These are phyloP conservation scores for Ennomos quercinarius DNA, from an alignment of 2,888 invertebrate species.

Conservation along the genomic window DNA sequence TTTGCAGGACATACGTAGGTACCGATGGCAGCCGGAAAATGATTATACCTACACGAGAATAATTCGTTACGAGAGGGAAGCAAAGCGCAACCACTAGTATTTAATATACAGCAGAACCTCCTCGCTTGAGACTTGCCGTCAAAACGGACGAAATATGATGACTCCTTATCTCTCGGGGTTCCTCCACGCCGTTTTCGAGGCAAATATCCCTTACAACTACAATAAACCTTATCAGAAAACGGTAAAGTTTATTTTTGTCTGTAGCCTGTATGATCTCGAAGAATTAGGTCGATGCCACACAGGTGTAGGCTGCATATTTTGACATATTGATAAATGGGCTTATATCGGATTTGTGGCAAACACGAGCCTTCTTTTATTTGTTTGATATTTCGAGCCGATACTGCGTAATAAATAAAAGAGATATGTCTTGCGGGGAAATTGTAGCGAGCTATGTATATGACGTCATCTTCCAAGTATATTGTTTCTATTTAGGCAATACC, in stretches of 20 bases:
- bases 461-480: too few species aligned
- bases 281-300: slow-evolving; percentile 60
- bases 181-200: slow-evolving; percentile 37
- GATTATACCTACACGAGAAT: too few species aligned
- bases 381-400: slow-evolving; percentile 45
- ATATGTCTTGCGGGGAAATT: slow-evolving; percentile 7
- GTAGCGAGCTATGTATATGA: too few species aligned
- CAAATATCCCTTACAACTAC: slow-evolving; percentile 40
- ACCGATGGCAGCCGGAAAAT: too few species aligned
- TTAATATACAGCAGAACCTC: slow-evolving; percentile 10
- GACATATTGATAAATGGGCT: slow-evolving; percentile 64
- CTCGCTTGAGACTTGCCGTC: slow-evolving; percentile 44
- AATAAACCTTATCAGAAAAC: slow-evolving; percentile 28
- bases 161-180: slow-evolving; percentile 58
- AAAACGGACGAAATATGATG: slow-evolving; percentile 64
- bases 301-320: slow-evolving; percentile 61
- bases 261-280: slow-evolving; percentile 40
- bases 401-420: slow-evolving; percentile 48
- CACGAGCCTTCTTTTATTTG: slow-evolving; percentile 49
- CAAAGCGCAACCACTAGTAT: background rate
- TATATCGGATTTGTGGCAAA: slow-evolving; percentile 52
- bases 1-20: too few species aligned
- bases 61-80: too few species aligned
- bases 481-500: too few species aligned
- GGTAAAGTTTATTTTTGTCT: slow-evolving; percentile 39